Conservation (phyloP, 1,140 invertebrate genomes). For the Oryctes rhinoceros region DNA sequence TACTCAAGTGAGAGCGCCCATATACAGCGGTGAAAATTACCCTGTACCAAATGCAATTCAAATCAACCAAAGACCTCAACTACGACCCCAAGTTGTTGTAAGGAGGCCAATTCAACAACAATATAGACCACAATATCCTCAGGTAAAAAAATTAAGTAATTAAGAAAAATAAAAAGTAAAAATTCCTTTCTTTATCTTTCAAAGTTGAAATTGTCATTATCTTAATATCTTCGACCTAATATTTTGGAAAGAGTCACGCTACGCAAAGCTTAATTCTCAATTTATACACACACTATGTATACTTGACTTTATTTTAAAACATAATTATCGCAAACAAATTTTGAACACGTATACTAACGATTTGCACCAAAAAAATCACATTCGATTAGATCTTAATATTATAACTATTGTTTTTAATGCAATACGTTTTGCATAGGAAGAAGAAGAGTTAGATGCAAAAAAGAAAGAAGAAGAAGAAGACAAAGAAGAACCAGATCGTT, state of each 20-base stretch:
- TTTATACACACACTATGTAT: too few relatives aligned
- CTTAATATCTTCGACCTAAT: background rate
- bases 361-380: too few relatives aligned
- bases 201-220: background rate
- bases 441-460: constrained; percentile 50
- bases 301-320: too few relatives aligned
- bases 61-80: constrained; percentile 41
- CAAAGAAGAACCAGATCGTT: constrained; percentile 85
- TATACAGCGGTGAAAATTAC: constrained; percentile 52
- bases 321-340: too few relatives aligned
- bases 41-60: constrained; percentile 42
- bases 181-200: background rate
- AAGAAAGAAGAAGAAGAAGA: constrained; percentile 74
- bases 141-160: too few relatives aligned
- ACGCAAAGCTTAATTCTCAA: too few relatives aligned
- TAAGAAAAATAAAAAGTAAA: background rate
- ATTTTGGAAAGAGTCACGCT: too few relatives aligned
- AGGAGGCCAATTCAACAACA: constrained; percentile 28
- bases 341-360: too few relatives aligned
- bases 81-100: constrained; percentile 43
- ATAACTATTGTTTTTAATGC: too few relatives aligned
- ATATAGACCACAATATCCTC: constrained; percentile 27
- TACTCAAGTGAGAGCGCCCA: constrained; percentile 52
- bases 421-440: background rate
- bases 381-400: too few relatives aligned